Conservation (phyloP, 1,140 invertebrate genomes). For the Sitophilus oryzae region DNA sequence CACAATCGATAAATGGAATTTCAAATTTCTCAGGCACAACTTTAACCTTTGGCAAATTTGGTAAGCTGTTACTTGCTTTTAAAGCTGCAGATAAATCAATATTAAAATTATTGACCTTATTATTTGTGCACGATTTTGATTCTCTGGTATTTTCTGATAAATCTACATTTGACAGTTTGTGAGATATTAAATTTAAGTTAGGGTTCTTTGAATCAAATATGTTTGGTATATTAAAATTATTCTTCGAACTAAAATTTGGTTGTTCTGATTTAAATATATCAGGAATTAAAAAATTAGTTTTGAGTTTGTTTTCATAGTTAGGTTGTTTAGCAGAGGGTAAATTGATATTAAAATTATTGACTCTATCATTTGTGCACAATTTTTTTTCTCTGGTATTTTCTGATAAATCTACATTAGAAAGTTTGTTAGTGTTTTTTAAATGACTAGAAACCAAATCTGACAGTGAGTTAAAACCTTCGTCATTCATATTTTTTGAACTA, state of each 20-base stretch:
- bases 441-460: constrained; percentile 29
- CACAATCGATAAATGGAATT: constrained; percentile 36
- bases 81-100: constrained; percentile 37
- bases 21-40: constrained; percentile 29
- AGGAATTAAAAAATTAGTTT: constrained; percentile 7
- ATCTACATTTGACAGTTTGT: constrained; percentile 10
- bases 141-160: constrained; percentile 10
- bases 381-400: not conserved
- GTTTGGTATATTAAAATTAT: constrained; percentile 21
- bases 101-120: constrained; percentile 22
- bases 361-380: not conserved
- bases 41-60: constrained; percentile 22
- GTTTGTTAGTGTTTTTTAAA: constrained; percentile 25
- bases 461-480: constrained; percentile 22
- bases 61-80: constrained; percentile 23
- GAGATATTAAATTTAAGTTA: constrained; percentile 27
- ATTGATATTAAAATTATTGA: constrained; percentile 31
- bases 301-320: constrained; percentile 2
- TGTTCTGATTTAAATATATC: constrained; percentile 3
- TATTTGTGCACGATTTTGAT: not conserved
- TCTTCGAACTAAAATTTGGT: not conserved
- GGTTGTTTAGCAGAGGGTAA: constrained; percentile 29
- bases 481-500: not conserved
- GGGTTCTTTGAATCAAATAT: constrained; percentile 27
- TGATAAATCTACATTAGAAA: constrained; percentile 14